Conservation (phyloP, 2,113 vertebrate genomes). For the Lamprotornis superbus region DNA sequence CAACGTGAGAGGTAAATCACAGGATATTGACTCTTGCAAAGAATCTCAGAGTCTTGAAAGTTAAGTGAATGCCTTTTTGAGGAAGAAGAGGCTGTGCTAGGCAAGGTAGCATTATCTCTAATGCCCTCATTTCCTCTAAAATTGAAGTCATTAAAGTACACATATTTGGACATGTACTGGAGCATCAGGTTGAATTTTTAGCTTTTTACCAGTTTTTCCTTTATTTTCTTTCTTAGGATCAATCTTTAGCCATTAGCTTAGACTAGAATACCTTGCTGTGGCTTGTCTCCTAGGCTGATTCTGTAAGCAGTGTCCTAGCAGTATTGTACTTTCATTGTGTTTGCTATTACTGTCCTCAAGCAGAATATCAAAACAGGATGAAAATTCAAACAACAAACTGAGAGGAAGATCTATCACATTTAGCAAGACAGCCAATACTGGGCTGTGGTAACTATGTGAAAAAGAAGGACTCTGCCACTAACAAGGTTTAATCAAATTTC, state of each 20-base stretch:
- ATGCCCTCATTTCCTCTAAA: neutral
- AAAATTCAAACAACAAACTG: neutral
- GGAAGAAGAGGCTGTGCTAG: neutral
- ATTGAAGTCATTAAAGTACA: neutral
- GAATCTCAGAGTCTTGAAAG: neutral
- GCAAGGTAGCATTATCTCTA: neutral
- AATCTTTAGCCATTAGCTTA: neutral
- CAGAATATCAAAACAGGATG: neutral
- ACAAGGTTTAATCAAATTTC: neutral
- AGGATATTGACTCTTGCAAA: neutral
- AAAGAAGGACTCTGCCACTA: neutral
- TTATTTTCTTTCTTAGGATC: neutral
- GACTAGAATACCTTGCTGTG: neutral
- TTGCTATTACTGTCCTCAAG: neutral
- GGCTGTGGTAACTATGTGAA: neutral
- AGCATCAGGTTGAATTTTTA: conserved; percentile 14
- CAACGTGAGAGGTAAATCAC: neutral
- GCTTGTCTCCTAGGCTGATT: neutral
- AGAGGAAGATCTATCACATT: neutral
- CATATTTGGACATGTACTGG: neutral
- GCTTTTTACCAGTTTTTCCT: neutral
- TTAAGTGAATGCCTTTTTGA: neutral
- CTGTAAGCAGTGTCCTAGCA: neutral
- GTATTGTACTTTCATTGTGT: neutral
- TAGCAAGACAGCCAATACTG: neutral